Percentiles rank a stretch among this genome's conserved stretches.
Conservation (phyloP, 2,888 invertebrate species). For the Tinea pellionella region DNA sequence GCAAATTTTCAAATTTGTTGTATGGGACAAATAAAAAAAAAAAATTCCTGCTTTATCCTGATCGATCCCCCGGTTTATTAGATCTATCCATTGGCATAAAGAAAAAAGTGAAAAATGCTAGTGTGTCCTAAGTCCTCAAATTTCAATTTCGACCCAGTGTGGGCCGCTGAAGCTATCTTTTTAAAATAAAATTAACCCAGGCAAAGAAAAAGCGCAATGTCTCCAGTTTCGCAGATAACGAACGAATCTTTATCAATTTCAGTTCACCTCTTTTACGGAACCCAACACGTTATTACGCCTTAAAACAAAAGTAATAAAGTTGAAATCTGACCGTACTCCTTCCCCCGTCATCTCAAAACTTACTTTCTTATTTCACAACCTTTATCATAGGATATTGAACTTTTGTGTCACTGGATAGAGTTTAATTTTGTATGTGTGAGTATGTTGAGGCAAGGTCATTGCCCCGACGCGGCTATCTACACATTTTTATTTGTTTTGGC, state of each 20-base stretch:
- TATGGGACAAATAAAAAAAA: too few species aligned
- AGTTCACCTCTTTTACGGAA: constrained; percentile 31
- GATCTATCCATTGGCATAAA: too few species aligned
- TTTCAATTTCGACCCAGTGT: too few species aligned
- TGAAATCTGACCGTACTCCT: constrained; percentile 23
- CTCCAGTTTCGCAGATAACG: constrained; percentile 47
- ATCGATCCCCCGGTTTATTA: too few species aligned
- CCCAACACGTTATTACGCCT: constrained; percentile 18
- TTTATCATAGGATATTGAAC: constrained; percentile 30
- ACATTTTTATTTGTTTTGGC: constrained; percentile 68
- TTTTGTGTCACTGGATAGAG: constrained; percentile 29
- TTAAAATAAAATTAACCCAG: neutral
- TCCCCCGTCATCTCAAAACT: constrained; percentile 62
- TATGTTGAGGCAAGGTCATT: constrained; percentile 59
- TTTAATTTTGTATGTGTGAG: constrained; percentile 24
- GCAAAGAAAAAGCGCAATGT: neutral
- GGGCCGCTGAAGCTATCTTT: too few species aligned
- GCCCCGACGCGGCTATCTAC: constrained; percentile 55
- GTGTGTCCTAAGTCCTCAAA: too few species aligned
- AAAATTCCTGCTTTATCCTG: too few species aligned
- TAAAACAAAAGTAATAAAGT: constrained; percentile 3
- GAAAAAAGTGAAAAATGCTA: too few species aligned
- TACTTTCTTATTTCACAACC: constrained; percentile 56
- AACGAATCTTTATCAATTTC: constrained; percentile 58
- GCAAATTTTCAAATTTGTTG: too few species aligned